Evolutionary conservation across 2,888 invertebrate genomes (phyloP).

Genomic region (Hylaea fasciaria): DNA sequence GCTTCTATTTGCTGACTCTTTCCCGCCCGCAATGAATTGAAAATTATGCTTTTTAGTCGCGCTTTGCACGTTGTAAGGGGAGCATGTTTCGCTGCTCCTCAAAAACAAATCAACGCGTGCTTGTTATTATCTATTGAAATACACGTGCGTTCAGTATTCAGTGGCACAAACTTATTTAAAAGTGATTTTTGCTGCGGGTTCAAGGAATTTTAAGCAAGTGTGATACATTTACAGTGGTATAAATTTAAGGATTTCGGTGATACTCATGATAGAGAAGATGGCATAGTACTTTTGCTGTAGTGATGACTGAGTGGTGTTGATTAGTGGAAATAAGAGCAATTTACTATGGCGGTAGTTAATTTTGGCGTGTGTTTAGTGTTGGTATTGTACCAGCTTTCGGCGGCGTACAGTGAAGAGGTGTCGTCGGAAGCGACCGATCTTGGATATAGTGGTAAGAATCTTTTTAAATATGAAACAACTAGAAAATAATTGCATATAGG

Average conservation of each 20-base stretch:
- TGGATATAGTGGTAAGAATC: slow-evolving; percentile 67
- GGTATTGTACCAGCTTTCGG: slow-evolving; percentile 70
- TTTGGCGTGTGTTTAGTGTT: slow-evolving; percentile 75
- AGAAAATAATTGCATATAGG: no score
- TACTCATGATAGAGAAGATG: slow-evolving; percentile 38
- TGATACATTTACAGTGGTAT: slow-evolving; percentile 50
- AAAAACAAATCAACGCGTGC: slow-evolving; percentile 60
- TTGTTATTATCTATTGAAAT: slow-evolving; percentile 42
- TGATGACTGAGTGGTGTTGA: slow-evolving; percentile 69
- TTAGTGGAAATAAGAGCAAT: slow-evolving; percentile 65
- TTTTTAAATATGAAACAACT: neutral
- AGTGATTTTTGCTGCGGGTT: slow-evolving; percentile 3
- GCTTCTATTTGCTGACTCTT: slow-evolving; percentile 49
- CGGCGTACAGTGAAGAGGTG: slow-evolving; percentile 66
- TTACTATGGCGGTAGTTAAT: slow-evolving; percentile 77
- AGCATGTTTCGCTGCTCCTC: slow-evolving; percentile 40
- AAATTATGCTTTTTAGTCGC: slow-evolving; percentile 54
- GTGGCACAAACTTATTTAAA: slow-evolving; percentile 35
- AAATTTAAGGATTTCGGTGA: slow-evolving; percentile 54
- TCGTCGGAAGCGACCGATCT: slow-evolving; percentile 75
- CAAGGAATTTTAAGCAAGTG: slow-evolving; percentile 16
- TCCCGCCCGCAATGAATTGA: slow-evolving; percentile 23
- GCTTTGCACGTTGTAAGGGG: slow-evolving; percentile 48
- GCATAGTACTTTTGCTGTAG: slow-evolving; percentile 35
- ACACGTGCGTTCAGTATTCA: slow-evolving; percentile 43